Percentiles rank a stretch among this genome's conserved stretches.
These are phyloP conservation scores for Cichlasoma orientale DNA, from an alignment of 2,797 vertebrate genomes.

Conservation along the genomic window DNA sequence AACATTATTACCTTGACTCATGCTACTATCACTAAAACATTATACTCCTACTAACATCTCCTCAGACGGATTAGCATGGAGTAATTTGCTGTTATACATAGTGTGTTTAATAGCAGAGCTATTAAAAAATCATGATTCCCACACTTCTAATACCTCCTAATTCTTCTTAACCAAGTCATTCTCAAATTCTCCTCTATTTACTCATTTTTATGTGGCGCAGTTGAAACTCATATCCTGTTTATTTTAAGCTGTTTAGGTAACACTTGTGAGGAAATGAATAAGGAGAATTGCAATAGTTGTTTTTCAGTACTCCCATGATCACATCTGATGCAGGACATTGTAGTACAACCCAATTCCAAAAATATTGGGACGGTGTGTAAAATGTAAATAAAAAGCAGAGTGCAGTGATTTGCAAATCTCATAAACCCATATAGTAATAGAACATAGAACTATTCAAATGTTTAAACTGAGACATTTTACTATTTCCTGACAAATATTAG, in stretches of 20 bases:
- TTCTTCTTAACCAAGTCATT: slow-evolving; percentile 11
- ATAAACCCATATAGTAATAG: too few species aligned
- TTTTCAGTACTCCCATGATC: background rate
- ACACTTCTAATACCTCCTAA: background rate
- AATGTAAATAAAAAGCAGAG: background rate
- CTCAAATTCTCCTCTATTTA: background rate
- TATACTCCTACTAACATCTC: background rate
- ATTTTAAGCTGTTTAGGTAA: background rate
- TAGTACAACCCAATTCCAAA: background rate
- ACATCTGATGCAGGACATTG: background rate
- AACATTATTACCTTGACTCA: slow-evolving; percentile 38
- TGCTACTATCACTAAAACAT: background rate
- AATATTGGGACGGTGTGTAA: background rate
- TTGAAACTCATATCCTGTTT: background rate
- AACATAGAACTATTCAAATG: background rate
- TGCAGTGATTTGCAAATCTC: background rate
- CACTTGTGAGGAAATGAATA: background rate
- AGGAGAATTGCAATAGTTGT: background rate
- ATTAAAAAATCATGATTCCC: slow-evolving; percentile 12
- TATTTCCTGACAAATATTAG: background rate
- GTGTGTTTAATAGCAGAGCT: slow-evolving; percentile 23
- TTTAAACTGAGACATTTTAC: background rate
- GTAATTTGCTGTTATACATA: slow-evolving; percentile 26
- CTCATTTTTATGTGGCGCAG: background rate
- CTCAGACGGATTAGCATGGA: slow-evolving; percentile 4